phyloP scores from a whole-genome alignment of 1,140 invertebrate genomes.

The Drosophila funebris region DNA sequence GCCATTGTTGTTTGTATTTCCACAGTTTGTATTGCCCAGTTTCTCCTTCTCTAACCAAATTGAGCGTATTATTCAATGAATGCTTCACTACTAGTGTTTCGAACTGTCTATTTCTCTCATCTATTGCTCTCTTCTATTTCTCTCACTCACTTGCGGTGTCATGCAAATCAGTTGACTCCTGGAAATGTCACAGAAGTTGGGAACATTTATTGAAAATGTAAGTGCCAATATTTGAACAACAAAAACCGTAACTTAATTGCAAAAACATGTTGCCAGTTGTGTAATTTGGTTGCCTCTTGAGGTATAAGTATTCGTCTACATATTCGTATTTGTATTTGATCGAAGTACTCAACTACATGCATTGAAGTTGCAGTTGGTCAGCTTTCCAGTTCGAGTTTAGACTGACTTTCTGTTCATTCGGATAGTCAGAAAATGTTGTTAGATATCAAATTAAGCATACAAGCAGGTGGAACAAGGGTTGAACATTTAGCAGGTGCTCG shows the following conservation, averaged over 20 bases:
- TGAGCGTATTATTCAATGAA: conserved; percentile 61
- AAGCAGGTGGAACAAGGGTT: conserved; percentile 21
- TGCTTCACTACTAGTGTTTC: conserved; percentile 37
- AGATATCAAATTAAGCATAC: conserved; percentile 43
- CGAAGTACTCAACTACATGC: background rate
- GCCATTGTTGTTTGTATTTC: conserved; percentile 74
- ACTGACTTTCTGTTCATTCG: background rate
- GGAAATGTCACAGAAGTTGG: conserved; percentile 17
- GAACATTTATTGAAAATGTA: conserved; percentile 77
- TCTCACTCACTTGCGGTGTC: conserved; percentile 35
- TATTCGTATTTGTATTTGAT: background rate
- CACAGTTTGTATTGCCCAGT: conserved; percentile 33
- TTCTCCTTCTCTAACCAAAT: conserved; percentile 39
- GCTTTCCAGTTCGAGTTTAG: background rate
- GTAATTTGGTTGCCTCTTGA: conserved; percentile 14
- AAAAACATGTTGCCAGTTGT: conserved; percentile 42
- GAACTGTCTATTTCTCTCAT: conserved; percentile 10
- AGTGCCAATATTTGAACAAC: conserved; percentile 75
- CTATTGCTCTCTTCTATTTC: background rate
- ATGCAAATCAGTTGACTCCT: conserved; percentile 68
- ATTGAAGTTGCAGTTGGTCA: background rate
- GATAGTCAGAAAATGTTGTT: conserved; percentile 6
- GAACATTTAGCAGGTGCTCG: conserved; percentile 34
- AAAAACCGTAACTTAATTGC: conserved; percentile 75
- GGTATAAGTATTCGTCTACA: background rate